Conservation (phyloP, 2,113 vertebrate species). For the Aldabrachelys gigantea region DNA sequence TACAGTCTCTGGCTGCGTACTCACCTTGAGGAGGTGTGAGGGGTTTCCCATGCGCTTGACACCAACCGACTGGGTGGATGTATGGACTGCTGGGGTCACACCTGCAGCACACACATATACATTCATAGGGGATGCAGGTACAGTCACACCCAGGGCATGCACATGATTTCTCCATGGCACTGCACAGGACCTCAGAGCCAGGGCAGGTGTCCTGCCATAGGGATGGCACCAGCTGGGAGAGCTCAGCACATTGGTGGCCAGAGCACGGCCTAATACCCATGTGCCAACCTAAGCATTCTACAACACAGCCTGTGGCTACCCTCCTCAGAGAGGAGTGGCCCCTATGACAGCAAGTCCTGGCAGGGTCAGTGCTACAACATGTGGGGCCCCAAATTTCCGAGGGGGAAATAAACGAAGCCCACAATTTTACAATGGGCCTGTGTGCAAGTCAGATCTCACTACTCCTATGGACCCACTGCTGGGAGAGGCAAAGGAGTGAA, state of each 20-base stretch:
- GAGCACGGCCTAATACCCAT: not conserved
- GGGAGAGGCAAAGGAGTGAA: not conserved
- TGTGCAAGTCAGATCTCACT: not conserved
- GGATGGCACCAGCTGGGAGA: not conserved
- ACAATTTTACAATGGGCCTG: not conserved
- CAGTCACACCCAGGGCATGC: fast-evolving
- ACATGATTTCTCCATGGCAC: not conserved
- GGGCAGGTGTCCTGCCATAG: not conserved
- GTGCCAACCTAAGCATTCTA: not conserved
- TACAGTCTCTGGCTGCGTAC: not conserved
- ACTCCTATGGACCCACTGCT: not conserved
- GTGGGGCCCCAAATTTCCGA: not conserved
- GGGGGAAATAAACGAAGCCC: not conserved
- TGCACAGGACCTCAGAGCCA: not conserved
- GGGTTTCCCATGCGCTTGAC: slow-evolving; percentile 91
- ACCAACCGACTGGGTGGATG: slow-evolving; percentile 98
- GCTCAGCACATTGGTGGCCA: not conserved
- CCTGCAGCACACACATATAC: slow-evolving; percentile 79
- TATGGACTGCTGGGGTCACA: slow-evolving; percentile 97
- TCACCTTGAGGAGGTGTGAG: slow-evolving; percentile 98
- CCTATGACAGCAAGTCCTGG: fast-evolving
- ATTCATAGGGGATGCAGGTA: not conserved
- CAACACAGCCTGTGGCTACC: not conserved
- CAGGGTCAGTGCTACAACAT: not conserved
- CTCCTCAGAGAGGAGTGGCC: not conserved